A percentile compares a stretch with the other conserved stretches of the same genome.
Conservation (phyloP, 2,888 invertebrate species). For the Liodrosophila aerea region DNA sequence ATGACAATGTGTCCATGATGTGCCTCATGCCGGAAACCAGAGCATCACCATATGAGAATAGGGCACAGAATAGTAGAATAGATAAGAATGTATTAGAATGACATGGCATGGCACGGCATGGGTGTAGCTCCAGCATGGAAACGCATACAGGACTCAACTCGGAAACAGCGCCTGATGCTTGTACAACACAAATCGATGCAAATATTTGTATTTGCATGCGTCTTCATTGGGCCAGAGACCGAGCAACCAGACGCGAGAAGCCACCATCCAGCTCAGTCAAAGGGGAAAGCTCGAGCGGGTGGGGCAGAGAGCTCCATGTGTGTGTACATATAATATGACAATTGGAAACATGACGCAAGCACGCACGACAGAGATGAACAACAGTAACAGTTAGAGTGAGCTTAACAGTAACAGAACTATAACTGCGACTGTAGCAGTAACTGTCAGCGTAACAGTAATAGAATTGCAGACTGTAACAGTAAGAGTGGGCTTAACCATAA, state of each 20-base stretch:
- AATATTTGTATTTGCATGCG: constrained; percentile 74
- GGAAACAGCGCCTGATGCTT: constrained; percentile 41
- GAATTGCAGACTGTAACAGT: not conserved
- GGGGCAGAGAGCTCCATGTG: not conserved
- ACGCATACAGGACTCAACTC: constrained; percentile 5
- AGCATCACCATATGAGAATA: not conserved
- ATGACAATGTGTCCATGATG: constrained; percentile 43
- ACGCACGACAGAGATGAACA: constrained; percentile 18
- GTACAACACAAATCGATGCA: constrained; percentile 73
- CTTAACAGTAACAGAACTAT: not conserved
- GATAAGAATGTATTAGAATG: not conserved
- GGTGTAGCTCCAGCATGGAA: not conserved
- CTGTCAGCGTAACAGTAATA: not conserved
- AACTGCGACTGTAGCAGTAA: not conserved
- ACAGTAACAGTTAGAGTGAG: not conserved
- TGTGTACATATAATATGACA: constrained; percentile 6
- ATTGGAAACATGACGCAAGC: constrained; percentile 45
- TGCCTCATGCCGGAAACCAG: constrained; percentile 9
- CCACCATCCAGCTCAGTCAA: no score
- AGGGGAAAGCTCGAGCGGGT: no score
- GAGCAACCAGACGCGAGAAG: not conserved
- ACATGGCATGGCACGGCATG: constrained; percentile 1
- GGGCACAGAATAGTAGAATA: not conserved
- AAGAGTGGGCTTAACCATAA: not conserved
- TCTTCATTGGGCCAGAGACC: constrained; percentile 54